Evolutionary conservation across 1,140 invertebrate species (phyloP), one percentile per base, ranked within the genome.

Genomic region (Macrocentrus cingulum): DNA sequence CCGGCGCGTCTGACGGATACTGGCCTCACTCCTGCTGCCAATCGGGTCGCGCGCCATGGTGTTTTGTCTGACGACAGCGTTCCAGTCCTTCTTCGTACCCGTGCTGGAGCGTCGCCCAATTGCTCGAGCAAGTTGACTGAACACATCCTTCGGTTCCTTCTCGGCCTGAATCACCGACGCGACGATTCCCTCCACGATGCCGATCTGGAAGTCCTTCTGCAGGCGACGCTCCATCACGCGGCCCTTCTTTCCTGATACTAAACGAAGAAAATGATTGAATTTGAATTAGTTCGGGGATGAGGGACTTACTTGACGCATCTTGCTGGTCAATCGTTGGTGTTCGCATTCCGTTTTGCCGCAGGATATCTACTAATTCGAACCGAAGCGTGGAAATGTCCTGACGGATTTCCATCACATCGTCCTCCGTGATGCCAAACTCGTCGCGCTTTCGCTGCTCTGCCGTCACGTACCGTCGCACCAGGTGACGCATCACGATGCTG

Each of bases 341-440:
- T 65, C 85, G 83, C 88, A 92, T 92, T 15, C 89, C 90, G 67
- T 93, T 94, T 42, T 85, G 86, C 45, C 83, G 81, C 1, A 97
- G 83, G 62, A 96, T 94, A 68, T 96, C 92, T 49, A 97, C 87
- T 7, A 97, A 80, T 69, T 97, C 94, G 71, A 88, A 94, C 36
- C 89, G 82, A 19, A 95, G 80, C 0, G 89, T 88, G 7, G 89
- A 92, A 60, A 97, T 95, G 69, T 97, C 94, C 72, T 97, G 94
- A 68, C 95, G 87, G 60, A 98, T 94, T 81, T 98, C 95, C 83
- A 95, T 95, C 34, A 98, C 89, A 72, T 98, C 94, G 75, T 98
- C 95, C 69, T 97, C 94, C 0, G 92, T 96, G 3, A 97, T 92
- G 4, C 90, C 90, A 55, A 85, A 88, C 23, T 92, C 90, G 68